A percentile compares a stretch with the other conserved stretches of the same genome.
phyloP scores from a whole-genome alignment of 2,888 invertebrate species.

The Drosophila diplacantha region DNA sequence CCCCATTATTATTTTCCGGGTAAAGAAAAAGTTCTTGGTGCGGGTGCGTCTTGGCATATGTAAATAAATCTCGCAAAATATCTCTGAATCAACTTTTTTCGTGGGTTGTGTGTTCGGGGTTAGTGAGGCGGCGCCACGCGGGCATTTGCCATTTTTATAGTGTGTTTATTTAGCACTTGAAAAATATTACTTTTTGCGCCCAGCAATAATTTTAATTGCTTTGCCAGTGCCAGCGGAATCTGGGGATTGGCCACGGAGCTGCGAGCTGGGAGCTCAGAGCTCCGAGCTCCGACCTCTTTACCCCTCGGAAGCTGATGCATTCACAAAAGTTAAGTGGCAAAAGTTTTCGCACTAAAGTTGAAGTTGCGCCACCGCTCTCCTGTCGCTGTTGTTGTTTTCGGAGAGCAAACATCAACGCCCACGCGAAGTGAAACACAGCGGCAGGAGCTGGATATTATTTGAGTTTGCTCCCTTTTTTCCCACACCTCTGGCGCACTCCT shows the following conservation, averaged over 20 bases:
- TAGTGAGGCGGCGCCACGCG: constrained; percentile 21
- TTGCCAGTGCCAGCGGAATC: constrained; percentile 53
- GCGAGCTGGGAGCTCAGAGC: not conserved
- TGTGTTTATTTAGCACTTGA: constrained; percentile 75
- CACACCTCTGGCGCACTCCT: constrained; percentile 1
- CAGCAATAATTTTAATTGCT: constrained; percentile 75
- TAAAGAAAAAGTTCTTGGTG: constrained; percentile 42
- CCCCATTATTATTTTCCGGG: constrained; percentile 16
- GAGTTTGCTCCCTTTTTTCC: constrained; percentile 49
- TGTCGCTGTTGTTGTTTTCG: constrained; percentile 54
- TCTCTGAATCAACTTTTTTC: constrained; percentile 62
- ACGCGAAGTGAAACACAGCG: constrained; percentile 47
- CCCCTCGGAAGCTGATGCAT: constrained; percentile 37
- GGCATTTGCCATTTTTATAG: constrained; percentile 55
- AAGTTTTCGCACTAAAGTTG: constrained; percentile 72
- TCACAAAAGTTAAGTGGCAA: constrained; percentile 69
- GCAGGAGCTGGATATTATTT: constrained; percentile 59
- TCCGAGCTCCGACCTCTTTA: constrained; percentile 1
- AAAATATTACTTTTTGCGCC: constrained; percentile 72
- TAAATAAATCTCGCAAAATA: constrained; percentile 67
- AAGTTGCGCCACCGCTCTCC: constrained; percentile 49
- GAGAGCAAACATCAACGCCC: constrained; percentile 69
- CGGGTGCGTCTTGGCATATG: constrained; percentile 60
- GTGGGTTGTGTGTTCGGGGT: constrained; percentile 16
- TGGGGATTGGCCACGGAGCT: constrained; percentile 31